Evolutionary conservation across 2,797 vertebrate species (phyloP), one percentile per base, ranked within the genome.

Genomic region (Thripadectes ignobilis): DNA sequence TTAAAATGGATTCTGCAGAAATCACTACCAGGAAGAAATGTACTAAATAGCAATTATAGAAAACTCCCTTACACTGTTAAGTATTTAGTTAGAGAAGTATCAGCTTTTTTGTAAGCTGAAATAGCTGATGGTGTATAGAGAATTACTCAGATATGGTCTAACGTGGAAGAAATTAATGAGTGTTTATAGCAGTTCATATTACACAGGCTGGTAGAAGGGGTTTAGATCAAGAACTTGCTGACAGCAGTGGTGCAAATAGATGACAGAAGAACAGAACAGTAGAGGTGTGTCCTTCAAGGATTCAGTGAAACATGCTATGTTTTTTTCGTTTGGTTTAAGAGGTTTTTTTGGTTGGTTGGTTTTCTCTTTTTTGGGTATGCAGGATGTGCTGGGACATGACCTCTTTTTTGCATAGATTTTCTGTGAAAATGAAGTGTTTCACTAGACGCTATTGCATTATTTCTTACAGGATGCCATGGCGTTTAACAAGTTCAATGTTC

Each of bases 401-500:
- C 5, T 22, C 9, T 8, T 65, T 58, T 86, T 87, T 86, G 20
- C 18, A 10, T 8, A 43, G 16, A 5, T 59, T 66, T 77, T 82
- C 65, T 58, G 3, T 74, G 43, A 75, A 10, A 46, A 17, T 43
- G 6, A 76, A 71, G 14, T 59, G 43, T 49, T 74, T 80, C 85
- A 92, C 23, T 90, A 32, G 76, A 68, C 75, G 72, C 14, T 90
- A 3, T 71, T 96, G n/a, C 67, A 3, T 43, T 88, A 34, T 59
- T 54, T 85, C 11, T 97, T 93, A 49, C 97, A 99, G 99, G 99
- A 99, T 97, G 98, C 98, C 6, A 99, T 99, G 99, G 98, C 99
- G 48, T 99, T 99, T 97, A 99, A 99, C 97, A 99, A 99, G 93
- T 98, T 99, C 63, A 99, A 99, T 55, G 99, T 99, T 67, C 98